Evolutionary conservation across 1,140 invertebrate genomes (phyloP).

Genomic region (Bombus turneri): DNA sequence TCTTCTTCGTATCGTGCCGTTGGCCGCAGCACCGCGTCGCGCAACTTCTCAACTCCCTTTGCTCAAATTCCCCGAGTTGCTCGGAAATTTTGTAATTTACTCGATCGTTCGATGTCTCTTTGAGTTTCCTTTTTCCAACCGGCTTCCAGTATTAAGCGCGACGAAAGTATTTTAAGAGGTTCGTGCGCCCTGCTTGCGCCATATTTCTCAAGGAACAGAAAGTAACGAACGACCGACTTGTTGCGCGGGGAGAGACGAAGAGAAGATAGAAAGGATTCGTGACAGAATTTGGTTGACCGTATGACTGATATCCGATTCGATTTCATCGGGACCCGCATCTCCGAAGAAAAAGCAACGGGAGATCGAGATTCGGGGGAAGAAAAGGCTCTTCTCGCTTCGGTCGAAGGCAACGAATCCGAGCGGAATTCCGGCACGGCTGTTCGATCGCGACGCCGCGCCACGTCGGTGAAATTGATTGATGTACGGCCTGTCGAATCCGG

Average conservation of each 20-base stretch:
- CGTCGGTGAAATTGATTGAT: slow-evolving; percentile 71
- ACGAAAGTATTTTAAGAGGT: neutral
- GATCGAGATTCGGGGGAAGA: slow-evolving; percentile 37
- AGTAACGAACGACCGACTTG: neutral
- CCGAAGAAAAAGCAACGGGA: slow-evolving; percentile 32
- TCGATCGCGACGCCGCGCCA: slow-evolving; percentile 50
- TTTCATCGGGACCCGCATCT: slow-evolving; percentile 40
- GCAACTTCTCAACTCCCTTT: neutral
- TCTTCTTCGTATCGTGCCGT: slow-evolving; percentile 6
- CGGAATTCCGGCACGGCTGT: slow-evolving; percentile 50
- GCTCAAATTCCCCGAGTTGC: neutral
- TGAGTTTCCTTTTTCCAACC: slow-evolving; percentile 3
- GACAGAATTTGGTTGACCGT: slow-evolving; percentile 30
- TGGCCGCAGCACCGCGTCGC: neutral
- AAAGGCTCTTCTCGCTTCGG: neutral
- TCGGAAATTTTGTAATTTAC: slow-evolving; percentile 16
- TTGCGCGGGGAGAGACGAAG: neutral
- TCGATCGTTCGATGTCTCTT: slow-evolving; percentile 1
- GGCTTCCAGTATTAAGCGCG: neutral
- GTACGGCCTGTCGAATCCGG: slow-evolving; percentile 64
- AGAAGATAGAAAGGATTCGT: neutral
- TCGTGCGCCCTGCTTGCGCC: too few species aligned
- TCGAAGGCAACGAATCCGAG: slow-evolving; percentile 30
- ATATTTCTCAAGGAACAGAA: neutral
- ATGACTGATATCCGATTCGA: neutral